These are phyloP conservation scores for Trichomycterus rosablanca DNA, from an alignment of 2,113 vertebrate species.

Conservation along the genomic window DNA sequence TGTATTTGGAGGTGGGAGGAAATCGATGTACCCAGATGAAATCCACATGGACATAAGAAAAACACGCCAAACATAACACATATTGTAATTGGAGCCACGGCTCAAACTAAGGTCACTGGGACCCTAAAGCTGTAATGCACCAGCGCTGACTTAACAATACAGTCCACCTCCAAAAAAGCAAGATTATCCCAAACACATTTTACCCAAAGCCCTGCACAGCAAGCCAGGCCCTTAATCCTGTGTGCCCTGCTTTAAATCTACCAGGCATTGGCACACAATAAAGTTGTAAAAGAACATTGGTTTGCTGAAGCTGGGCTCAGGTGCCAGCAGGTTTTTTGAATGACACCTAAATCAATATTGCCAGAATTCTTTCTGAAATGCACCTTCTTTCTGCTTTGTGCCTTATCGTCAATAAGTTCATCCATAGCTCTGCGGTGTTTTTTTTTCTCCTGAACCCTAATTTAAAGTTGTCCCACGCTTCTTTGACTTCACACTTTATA, in stretches of 20 bases:
- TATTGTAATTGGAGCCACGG: too few relatives aligned
- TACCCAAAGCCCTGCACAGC: not conserved
- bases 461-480: not conserved
- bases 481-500: not conserved
- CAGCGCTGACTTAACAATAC: too few relatives aligned
- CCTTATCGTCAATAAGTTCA: conserved; percentile 23
- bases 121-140: too few relatives aligned
- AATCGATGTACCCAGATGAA: too few relatives aligned
- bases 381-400: conserved; percentile 14
- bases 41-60: too few relatives aligned
- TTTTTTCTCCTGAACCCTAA: not conserved
- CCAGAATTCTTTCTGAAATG: conserved; percentile 17
- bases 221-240: too few relatives aligned
- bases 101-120: too few relatives aligned
- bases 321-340: conserved; percentile 17
- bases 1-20: too few relatives aligned
- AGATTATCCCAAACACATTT: not conserved
- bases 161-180: too few relatives aligned
- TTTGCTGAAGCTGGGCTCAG: conserved; percentile 6
- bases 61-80: too few relatives aligned
- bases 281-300: not conserved
- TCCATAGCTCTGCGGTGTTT: not conserved
- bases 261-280: not conserved
- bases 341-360: conserved; percentile 37
- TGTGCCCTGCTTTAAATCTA: not conserved